phyloP scores from a whole-genome alignment of 2,113 vertebrate species.

The Jaculus jaculus region DNA sequence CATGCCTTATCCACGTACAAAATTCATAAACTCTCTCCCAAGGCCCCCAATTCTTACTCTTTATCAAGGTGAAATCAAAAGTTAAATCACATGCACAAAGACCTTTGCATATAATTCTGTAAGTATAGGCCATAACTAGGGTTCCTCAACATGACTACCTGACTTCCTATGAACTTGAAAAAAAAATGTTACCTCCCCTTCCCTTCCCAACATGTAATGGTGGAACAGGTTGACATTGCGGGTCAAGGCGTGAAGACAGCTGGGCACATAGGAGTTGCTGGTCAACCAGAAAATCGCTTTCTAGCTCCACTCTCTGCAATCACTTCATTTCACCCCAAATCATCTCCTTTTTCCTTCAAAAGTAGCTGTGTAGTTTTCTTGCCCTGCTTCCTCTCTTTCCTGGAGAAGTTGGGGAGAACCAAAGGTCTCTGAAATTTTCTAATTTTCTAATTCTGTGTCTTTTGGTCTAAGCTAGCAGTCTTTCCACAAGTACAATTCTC shows the following conservation, averaged over 20 bases:
- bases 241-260: background rate
- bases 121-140: background rate
- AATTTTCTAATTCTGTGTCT: background rate
- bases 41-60: background rate
- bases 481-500: constrained; percentile 2
- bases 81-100: background rate
- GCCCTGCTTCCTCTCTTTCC: background rate
- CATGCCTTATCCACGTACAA: background rate
- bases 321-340: background rate
- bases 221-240: background rate
- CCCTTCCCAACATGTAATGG: background rate
- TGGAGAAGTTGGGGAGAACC: background rate
- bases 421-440: background rate
- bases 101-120: background rate
- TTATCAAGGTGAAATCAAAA: background rate
- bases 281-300: background rate
- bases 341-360: background rate
- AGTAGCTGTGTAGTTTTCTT: background rate
- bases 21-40: background rate
- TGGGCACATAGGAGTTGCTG: background rate
- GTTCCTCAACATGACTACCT: background rate
- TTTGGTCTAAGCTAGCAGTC: background rate
- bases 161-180: background rate
- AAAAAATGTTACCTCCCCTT: background rate
- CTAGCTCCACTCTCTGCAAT: background rate